Base-by-base conservation (phyloP, 2,888 invertebrate species). In the Pseudanteris insignis region DNA sequence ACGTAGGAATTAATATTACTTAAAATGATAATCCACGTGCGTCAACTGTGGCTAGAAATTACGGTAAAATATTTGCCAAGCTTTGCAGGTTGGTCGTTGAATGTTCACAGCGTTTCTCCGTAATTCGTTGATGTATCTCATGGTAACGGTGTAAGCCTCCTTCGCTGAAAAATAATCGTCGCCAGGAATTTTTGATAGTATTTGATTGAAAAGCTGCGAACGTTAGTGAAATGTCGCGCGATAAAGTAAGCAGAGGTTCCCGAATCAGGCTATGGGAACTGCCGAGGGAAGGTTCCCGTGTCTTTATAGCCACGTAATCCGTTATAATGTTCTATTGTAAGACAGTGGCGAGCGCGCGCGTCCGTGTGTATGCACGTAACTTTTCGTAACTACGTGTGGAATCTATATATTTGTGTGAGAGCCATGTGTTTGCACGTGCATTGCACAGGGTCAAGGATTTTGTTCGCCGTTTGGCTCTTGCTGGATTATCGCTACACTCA, bases 251-350 rank as follows among this genome's bases (percentile, higher is more conserved):
- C 28, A 30, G 29, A 47, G n/a, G n/a, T n/a, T 54, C 36, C 61
- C 30, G 61, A 61, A 66, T 66, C 65, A 68, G 69, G 67, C 65
- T 67, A 69, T 70, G 69, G 63, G 70, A 71, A 71, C 60, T 47
- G 44, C 51, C 24, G 30, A 33, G 40, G 26, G 33, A 50, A 40
- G 40, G 38, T 48, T 13, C 40, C 33, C 40, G 30, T 18, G 7
- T 33, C 64, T 43, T 34, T 51, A 57, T 57, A 55, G 57, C 54
- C 48, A 57, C 46, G 64, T 67, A 70, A 72, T 69, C 68, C 73
- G 71, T 72, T 69, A 68, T 67, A 69, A 68, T 66, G 68, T 67
- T 69, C 67, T 64, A 71, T 71, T 71, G 71, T 70, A 40, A 53
- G 57, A 40, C 21, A n/a, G n/a, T n/a, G 37, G 38, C 46, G 38